Evolutionary conservation across 2,888 invertebrate species (phyloP).

Genomic region (Siphonodentalium dalli): DNA sequence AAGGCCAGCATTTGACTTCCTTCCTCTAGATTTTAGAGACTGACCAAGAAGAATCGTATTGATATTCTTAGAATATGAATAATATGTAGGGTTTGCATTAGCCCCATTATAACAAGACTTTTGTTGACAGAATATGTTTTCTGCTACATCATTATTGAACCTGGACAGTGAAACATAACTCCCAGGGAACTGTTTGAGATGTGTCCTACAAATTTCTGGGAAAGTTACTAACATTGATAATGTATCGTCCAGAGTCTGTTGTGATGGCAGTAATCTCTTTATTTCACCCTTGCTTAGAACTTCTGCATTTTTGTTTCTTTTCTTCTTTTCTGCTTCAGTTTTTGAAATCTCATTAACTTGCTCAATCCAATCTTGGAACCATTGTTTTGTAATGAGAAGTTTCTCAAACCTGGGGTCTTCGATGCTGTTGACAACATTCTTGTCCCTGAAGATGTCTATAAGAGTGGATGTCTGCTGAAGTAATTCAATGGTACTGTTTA

Average conservation of each 20-base stretch:
- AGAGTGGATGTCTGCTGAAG: slow-evolving; percentile 10
- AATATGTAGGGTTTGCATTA: slow-evolving; percentile 13
- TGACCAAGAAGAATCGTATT: slow-evolving; percentile 8
- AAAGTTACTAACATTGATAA: not conserved
- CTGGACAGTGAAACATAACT: slow-evolving; percentile 5
- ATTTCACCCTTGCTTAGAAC: not conserved
- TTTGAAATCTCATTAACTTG: not conserved
- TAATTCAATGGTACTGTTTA: slow-evolving; percentile 8
- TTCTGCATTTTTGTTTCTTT: not conserved
- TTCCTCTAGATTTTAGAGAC: slow-evolving; percentile 8
- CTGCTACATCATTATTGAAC: slow-evolving; percentile 16
- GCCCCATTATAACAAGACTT: slow-evolving; percentile 12
- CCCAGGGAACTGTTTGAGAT: slow-evolving; percentile 1
- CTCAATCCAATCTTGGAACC: slow-evolving; percentile 11
- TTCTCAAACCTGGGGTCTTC: slow-evolving; percentile 1
- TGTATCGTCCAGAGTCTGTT: slow-evolving; percentile 8
- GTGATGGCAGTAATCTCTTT: not conserved
- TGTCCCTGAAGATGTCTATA: slow-evolving; percentile 9
- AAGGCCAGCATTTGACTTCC: slow-evolving; percentile 16
- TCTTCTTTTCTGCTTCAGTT: too few relatives aligned
- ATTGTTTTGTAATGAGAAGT: not conserved
- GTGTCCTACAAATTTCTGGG: slow-evolving; percentile 5
- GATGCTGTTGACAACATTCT: not conserved
- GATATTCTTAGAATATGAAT: slow-evolving; percentile 3
- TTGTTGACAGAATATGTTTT: slow-evolving; percentile 19